Base-by-base conservation (phyloP, 2,113 vertebrate genomes). In the Eolophus roseicapilla region DNA sequence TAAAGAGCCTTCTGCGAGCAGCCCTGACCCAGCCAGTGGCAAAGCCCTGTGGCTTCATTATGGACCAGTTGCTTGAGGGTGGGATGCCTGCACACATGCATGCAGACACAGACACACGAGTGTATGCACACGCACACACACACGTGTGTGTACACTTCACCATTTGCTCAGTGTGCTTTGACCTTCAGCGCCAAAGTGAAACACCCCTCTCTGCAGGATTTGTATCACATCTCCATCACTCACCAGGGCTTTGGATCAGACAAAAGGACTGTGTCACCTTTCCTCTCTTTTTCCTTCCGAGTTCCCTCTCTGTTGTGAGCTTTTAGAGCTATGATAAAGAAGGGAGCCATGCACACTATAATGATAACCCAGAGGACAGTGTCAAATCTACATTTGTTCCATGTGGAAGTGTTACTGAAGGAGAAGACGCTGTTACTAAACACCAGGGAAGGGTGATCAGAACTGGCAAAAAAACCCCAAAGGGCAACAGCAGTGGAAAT, bases 101-200 rank as follows among this genome's bases (percentile, higher is more conserved):
- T 1, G 12, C 8, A 46, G 64, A 16, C 39, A 35, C 25, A 25
- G 10, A 21, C 59, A 27, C 39, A 57, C 0, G 0, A 10, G 18
- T 21, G 9, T 20, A 6, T 59, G 47, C 24, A 31, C 3, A 1
- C 10, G 19, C 16, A 25, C 7, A 8, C 3, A 2, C 2, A 3
- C 5, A 0, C 6, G 0, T 13, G 17, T 13, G 13, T 16, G 28
- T 11, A 17, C 4, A 3, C 41, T 44, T 53, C 41, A 39, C 35
- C 15, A 13, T 84, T 70, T 46, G 57, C 37, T 39, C 53, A 59
- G 46, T 4, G 2, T 9, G 8, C 44, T 69, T 71, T 0, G 0
- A 53, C 47, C 46, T 70, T 62, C 82, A 67, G 27, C 0, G 0
- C 57, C 37, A 44, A 59, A 79, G 19, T 7, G 41, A 75, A 85